Evolutionary conservation across 2,797 vertebrate genomes (phyloP), one percentile per base, ranked within the genome.

Genomic region (Anabacerthia variegaticeps): DNA sequence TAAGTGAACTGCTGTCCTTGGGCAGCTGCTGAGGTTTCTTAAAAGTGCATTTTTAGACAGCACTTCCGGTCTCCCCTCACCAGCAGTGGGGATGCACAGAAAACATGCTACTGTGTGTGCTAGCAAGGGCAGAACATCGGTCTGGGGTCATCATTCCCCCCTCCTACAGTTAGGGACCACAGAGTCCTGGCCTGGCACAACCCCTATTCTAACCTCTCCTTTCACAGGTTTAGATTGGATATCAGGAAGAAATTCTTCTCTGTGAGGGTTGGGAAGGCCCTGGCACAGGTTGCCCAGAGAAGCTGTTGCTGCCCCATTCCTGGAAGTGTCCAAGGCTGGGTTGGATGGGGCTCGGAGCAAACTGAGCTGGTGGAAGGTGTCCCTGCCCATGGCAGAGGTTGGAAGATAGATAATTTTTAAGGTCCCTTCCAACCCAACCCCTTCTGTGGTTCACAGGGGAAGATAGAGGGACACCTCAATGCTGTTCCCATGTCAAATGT

Each of bases 1-100:
- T 96, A 96, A 94, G 72, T 0, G 2, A 97, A 61, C 72, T 67
- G n/a, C 59, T 8, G 89, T 97, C 96, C 96, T 97, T 98, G 97
- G 74, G 87, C 95, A 93, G 96, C 88, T 95, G 94, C 89, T 97
- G 89, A 76, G 72, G 75, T 67, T 78, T 93, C 73, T 79, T 54
- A 56, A 76, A 80, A 94, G 88, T 15, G 36, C 54, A 86, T 61
- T 82, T 97, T 94, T 73, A 81, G 73, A 79, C 88, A 75, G 85
- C 49, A 49, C 39, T 90, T 96, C 30, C 73, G 73, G 73, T 37
- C 68, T 91, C 93, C 88, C 74, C 84, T 36, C 1, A 10, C 48
- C n/a, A 89, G 73, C 65, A 80, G 68, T 1, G 2, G 75, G 49
- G 76, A 87, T 51, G 58, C 59, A 66, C n/a, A 61, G 61, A 32